These are phyloP conservation scores for Pomacea canaliculata DNA, from an alignment of 2,888 invertebrate species.

Conservation along the genomic window DNA sequence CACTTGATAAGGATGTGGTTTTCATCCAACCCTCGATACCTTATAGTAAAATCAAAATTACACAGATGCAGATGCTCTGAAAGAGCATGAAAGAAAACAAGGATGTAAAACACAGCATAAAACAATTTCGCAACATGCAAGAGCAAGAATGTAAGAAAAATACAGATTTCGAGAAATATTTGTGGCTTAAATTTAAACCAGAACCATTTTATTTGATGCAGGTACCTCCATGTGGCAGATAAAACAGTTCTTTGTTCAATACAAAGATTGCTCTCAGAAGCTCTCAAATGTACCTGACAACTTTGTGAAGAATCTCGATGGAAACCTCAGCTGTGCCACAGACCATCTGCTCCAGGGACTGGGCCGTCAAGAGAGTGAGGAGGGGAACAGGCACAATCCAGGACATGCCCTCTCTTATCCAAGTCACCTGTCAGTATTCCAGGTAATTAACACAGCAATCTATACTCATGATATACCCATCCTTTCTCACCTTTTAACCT, in stretches of 20 bases:
- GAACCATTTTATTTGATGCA: no score
- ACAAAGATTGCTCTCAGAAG: no score
- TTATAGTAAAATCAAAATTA: conserved; percentile 46
- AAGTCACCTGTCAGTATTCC: conserved; percentile 64
- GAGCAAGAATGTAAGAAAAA: no score
- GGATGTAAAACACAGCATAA: no score
- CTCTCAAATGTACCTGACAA: conserved; percentile 73
- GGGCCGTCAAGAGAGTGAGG: conserved; percentile 75
- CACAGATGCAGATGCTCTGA: background rate
- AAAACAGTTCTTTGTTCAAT: no score
- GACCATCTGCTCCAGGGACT: conserved; percentile 76
- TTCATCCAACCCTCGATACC: conserved; percentile 78
- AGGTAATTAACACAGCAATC: no score
- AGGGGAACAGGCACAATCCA: conserved; percentile 78
- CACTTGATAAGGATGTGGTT: conserved; percentile 75
- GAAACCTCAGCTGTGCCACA: conserved; percentile 78
- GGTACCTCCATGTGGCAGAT: no score
- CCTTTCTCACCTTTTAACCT: no score
- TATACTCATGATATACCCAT: no score
- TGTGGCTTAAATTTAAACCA: no score
- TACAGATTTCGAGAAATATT: no score
- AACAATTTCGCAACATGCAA: no score
- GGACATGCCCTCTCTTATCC: conserved; percentile 77
- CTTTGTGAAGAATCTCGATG: conserved; percentile 75
- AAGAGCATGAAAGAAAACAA: background rate